A percentile compares a stretch with the other conserved stretches of the same genome.
Evolutionary conservation across 2,113 vertebrate species (phyloP).

Genomic region (Oplegnathus fasciatus): DNA sequence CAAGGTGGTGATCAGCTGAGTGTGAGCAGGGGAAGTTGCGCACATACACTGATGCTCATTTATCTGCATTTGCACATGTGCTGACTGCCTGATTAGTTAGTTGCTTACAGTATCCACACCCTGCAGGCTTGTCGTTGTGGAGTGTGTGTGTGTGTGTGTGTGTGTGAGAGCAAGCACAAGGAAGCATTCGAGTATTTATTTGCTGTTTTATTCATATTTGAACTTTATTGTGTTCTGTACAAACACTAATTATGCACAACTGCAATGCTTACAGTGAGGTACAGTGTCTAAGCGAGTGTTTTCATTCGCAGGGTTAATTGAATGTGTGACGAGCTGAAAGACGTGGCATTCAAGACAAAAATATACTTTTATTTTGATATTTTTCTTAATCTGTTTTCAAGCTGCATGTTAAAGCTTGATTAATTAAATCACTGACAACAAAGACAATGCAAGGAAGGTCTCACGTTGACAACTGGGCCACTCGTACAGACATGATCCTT

Average conservation of each 20-base stretch:
- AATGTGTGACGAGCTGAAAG: background rate
- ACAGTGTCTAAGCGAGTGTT: background rate
- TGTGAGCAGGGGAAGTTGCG: conserved; percentile 25
- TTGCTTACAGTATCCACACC: conserved; percentile 55
- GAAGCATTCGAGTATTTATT: conserved; percentile 28
- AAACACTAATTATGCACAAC: conserved; percentile 17
- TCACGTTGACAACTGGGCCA: background rate
- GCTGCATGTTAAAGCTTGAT: background rate
- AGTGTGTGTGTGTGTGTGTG: conserved; percentile 11
- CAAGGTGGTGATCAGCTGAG: conserved; percentile 55
- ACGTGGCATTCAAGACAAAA: background rate
- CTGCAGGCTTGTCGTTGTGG: conserved; percentile 22
- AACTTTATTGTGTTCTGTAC: conserved; percentile 21
- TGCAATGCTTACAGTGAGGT: background rate
- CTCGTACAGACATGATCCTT: background rate
- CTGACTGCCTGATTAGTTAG: conserved; percentile 73
- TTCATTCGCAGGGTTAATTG: background rate
- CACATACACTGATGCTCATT: conserved; percentile 48
- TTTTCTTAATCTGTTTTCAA: background rate
- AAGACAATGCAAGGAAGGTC: background rate
- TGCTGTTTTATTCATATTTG: conserved; percentile 24
- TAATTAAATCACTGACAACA: background rate
- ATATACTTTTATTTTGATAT: background rate
- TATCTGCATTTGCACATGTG: conserved; percentile 78
- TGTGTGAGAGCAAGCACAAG: conserved; percentile 1